phyloP scores from a whole-genome alignment of 2,797 vertebrate genomes.

The Lacerta agilis region DNA sequence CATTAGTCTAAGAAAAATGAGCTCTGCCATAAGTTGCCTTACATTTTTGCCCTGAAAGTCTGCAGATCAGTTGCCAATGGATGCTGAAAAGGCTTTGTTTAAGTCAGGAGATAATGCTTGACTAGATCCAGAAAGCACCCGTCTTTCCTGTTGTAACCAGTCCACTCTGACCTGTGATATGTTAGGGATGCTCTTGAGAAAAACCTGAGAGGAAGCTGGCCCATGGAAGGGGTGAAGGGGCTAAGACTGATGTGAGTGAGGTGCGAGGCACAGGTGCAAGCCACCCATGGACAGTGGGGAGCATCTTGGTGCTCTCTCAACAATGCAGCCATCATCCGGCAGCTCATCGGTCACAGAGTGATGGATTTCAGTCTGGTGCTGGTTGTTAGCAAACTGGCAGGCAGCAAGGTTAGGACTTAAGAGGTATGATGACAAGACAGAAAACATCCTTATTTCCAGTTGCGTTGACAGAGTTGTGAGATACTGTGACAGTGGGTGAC shows the following conservation, averaged over 20 bases:
- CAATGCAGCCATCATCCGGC: too few relatives aligned
- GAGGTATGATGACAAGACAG: background rate
- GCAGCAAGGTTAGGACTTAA: background rate
- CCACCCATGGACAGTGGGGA: background rate
- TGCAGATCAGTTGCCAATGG: background rate
- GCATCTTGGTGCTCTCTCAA: background rate
- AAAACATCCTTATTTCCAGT: background rate
- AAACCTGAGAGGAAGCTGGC: background rate
- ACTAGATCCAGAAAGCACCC: background rate
- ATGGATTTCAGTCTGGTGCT: background rate
- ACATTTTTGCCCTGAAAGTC: background rate
- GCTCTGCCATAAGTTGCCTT: background rate
- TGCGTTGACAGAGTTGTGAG: background rate
- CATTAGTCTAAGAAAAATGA: background rate
- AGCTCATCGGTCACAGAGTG: background rate
- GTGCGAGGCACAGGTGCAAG: background rate
- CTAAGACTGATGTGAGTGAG: background rate
- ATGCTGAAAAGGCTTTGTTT: background rate
- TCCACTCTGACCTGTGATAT: background rate
- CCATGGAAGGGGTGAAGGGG: background rate
- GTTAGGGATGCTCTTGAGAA: background rate
- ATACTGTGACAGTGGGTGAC: background rate
- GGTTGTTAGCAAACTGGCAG: background rate
- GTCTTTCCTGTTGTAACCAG: background rate
- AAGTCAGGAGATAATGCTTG: background rate